Conservation (phyloP, 2,888 invertebrate species). For the Drosophila helvetica region DNA sequence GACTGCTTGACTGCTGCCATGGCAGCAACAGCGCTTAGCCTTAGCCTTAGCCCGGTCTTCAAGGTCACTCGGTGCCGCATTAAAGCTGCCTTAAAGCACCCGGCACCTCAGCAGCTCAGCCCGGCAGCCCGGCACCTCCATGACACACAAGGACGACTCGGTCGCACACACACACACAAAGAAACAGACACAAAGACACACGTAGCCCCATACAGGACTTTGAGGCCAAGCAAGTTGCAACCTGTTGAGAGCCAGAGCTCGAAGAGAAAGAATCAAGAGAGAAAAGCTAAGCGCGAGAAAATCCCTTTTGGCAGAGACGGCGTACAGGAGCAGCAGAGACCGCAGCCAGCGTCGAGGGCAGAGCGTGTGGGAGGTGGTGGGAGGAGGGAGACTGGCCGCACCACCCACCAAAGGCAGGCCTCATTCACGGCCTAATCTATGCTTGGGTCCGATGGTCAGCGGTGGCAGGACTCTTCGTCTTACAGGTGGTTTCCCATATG, state of each 20-base stretch:
- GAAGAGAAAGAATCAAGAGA: conserved; percentile 52
- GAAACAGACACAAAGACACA: not conserved
- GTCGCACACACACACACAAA: conserved; percentile 8
- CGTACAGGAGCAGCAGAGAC: conserved; percentile 7
- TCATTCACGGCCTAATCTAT: not conserved
- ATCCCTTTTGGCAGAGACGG: conserved; percentile 44
- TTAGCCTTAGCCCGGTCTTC: conserved; percentile 53
- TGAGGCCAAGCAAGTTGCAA: conserved; percentile 39
- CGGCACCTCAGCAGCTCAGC: not conserved
- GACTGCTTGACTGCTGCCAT: conserved; percentile 60
- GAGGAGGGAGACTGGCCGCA: no score
- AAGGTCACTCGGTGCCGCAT: conserved; percentile 56
- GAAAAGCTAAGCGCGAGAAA: conserved; percentile 67
- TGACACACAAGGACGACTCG: conserved; percentile 16
- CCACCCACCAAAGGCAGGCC: not conserved
- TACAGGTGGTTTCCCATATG: conserved; percentile 33
- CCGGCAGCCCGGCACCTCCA: not conserved
- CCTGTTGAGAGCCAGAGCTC: conserved; percentile 62
- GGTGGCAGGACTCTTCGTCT: conserved; percentile 7
- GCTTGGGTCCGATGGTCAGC: conserved; percentile 9
- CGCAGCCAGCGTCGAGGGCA: conserved; percentile 2
- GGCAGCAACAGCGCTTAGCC: conserved; percentile 41
- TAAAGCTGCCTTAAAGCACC: conserved; percentile 33
- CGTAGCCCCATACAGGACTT: conserved; percentile 2
- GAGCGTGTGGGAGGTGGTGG: not conserved